phyloP scores from a whole-genome alignment of 1,140 invertebrate genomes.

The Tribolium madens region DNA sequence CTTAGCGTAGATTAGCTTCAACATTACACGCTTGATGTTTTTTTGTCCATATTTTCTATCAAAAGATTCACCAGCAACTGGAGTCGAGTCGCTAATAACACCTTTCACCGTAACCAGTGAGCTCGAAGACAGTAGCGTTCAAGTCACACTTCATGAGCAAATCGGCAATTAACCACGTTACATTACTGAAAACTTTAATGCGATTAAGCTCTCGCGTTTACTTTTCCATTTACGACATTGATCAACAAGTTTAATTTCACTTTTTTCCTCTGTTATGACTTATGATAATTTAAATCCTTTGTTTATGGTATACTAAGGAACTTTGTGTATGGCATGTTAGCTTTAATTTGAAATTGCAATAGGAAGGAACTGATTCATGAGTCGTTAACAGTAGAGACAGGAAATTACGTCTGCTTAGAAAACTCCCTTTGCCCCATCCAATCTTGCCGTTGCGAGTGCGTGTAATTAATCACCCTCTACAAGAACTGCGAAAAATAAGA shows the following conservation, averaged over 20 bases:
- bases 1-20: not conserved
- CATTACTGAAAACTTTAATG: slow-evolving; percentile 24
- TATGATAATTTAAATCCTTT: not conserved
- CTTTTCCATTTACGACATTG: slow-evolving; percentile 6
- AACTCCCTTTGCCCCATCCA: slow-evolving; percentile 35
- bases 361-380: slow-evolving; percentile 55
- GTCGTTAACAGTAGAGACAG: slow-evolving; percentile 48
- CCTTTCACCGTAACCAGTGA: slow-evolving; percentile 32
- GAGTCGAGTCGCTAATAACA: slow-evolving; percentile 5
- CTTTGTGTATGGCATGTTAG: slow-evolving; percentile 25
- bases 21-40: not conserved
- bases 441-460: slow-evolving; percentile 47
- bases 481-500: slow-evolving; percentile 43
- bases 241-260: slow-evolving; percentile 34
- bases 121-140: slow-evolving; percentile 15
- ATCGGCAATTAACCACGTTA: slow-evolving; percentile 34
- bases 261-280: not conserved
- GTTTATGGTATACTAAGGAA: not conserved
- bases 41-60: slow-evolving; percentile 1
- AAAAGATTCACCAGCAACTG: slow-evolving; percentile 1
- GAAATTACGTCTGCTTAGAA: slow-evolving; percentile 56
- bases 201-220: slow-evolving; percentile 10
- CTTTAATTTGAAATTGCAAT: slow-evolving; percentile 54
- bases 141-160: slow-evolving; percentile 29
- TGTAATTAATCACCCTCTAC: slow-evolving; percentile 52